Evolutionary conservation across 2,888 invertebrate species (phyloP).

Genomic region (Esperia sulphurella): DNA sequence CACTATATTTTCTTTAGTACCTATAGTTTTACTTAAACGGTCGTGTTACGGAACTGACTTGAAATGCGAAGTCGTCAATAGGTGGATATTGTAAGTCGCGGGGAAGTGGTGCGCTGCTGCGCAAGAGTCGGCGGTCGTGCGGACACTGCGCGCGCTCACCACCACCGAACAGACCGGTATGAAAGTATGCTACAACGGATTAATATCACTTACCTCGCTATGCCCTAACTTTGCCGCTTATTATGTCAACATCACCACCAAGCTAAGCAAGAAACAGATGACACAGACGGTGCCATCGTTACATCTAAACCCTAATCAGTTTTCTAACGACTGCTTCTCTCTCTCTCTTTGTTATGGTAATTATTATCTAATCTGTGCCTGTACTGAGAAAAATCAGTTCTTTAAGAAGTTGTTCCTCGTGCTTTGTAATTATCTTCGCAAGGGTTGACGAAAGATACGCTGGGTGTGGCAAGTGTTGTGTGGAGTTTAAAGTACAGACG

Average conservation of each 20-base stretch:
- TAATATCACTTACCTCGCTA: slow-evolving; percentile 64
- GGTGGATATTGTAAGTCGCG: background rate
- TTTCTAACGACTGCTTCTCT: too few relatives aligned
- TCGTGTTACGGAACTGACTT: slow-evolving; percentile 3
- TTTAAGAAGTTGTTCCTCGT: too few relatives aligned
- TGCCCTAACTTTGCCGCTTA: slow-evolving; percentile 54
- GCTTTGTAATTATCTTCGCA: too few relatives aligned
- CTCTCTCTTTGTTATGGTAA: too few relatives aligned
- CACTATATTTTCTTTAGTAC: slow-evolving; percentile 3
- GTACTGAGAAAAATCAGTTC: too few relatives aligned
- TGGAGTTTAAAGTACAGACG: too few relatives aligned
- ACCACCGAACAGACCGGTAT: slow-evolving; percentile 38
- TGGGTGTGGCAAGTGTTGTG: too few relatives aligned
- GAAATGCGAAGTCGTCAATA: background rate
- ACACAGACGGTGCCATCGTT: too few relatives aligned
- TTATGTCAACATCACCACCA: slow-evolving; percentile 38
- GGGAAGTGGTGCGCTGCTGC: slow-evolving; percentile 30
- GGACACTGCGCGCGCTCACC: slow-evolving; percentile 44
- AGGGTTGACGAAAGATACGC: too few relatives aligned
- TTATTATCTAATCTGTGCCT: too few relatives aligned
- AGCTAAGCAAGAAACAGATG: background rate
- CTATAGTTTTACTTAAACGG: slow-evolving; percentile 1
- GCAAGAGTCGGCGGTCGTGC: slow-evolving; percentile 44
- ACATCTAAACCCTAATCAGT: too few relatives aligned
- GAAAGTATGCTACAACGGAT: slow-evolving; percentile 65